Evolutionary conservation across 1,140 invertebrate species (phyloP).

Genomic region (Bombus cullumanus): DNA sequence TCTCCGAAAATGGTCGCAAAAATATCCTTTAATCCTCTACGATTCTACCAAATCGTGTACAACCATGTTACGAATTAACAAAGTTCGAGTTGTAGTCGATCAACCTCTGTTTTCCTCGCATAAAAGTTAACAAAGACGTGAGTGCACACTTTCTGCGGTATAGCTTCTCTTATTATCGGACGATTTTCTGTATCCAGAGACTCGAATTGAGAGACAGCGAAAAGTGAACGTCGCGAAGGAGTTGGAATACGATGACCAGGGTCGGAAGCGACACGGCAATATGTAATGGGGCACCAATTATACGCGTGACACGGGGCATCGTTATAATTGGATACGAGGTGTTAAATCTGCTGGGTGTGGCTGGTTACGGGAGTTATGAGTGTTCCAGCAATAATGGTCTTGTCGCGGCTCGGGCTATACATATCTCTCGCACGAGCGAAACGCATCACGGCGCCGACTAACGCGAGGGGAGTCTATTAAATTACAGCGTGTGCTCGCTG

Average conservation of each 20-base stretch:
- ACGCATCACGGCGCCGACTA: constrained; percentile 62
- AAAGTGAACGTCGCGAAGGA: background rate
- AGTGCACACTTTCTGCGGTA: background rate
- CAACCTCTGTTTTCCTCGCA: background rate
- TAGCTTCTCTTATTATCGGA: background rate
- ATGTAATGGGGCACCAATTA: constrained; percentile 59
- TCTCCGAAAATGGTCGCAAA: no score
- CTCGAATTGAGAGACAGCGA: background rate
- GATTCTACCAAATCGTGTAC: no score
- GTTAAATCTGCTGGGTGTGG: constrained; percentile 75
- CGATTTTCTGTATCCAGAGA: background rate
- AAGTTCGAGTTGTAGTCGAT: background rate
- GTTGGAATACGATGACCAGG: background rate
- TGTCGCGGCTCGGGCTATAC: constrained; percentile 62
- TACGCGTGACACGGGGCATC: constrained; percentile 59
- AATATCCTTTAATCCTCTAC: no score
- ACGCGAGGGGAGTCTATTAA: constrained; percentile 67
- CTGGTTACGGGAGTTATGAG: constrained; percentile 70
- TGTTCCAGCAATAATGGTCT: constrained; percentile 70
- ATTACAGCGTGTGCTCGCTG: constrained; percentile 60
- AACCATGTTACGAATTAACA: no score
- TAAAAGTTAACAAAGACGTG: background rate
- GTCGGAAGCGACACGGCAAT: constrained; percentile 44
- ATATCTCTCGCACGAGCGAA: constrained; percentile 54
- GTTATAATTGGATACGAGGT: constrained; percentile 74